Conservation (phyloP, 2,113 vertebrate genomes). For the Archilochus colubris region DNA sequence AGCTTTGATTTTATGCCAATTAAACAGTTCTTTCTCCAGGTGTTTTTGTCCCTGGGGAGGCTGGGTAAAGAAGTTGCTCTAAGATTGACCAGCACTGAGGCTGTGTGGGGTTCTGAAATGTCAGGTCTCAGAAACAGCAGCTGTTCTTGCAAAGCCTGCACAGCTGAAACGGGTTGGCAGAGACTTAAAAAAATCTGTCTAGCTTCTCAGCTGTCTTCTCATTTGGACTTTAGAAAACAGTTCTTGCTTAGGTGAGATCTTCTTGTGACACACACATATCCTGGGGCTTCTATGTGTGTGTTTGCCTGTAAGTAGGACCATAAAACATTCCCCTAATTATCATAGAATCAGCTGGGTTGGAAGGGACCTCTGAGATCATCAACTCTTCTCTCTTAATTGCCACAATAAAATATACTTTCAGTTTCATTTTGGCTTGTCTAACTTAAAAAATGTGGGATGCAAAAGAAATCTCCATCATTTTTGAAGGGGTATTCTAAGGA, state of each 20-base stretch:
- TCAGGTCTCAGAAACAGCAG: neutral
- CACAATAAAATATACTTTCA: neutral
- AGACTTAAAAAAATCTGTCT: neutral
- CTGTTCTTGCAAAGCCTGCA: rapidly evolving
- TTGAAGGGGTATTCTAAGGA: neutral
- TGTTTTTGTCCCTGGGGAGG: neutral
- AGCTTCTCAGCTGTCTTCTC: neutral
- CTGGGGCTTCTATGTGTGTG: rapidly evolving
- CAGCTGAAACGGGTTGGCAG: neutral
- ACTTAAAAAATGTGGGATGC: neutral
- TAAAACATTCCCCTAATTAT: neutral
- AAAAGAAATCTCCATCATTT: neutral
- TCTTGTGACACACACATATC: neutral
- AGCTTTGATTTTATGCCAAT: neutral
- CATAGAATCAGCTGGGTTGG: too few species aligned
- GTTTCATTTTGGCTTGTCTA: neutral
- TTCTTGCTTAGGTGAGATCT: neutral
- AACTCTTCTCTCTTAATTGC: neutral
- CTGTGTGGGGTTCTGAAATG: neutral
- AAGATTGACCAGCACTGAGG: rapidly evolving
- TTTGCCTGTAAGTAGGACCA: neutral
- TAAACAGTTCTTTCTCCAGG: neutral
- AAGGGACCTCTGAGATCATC: too few species aligned
- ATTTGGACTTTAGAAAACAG: neutral
- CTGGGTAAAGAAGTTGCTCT: neutral